These are phyloP conservation scores for Myotis planiceps DNA, from an alignment of 2,797 vertebrate genomes.

Conservation along the genomic window DNA sequence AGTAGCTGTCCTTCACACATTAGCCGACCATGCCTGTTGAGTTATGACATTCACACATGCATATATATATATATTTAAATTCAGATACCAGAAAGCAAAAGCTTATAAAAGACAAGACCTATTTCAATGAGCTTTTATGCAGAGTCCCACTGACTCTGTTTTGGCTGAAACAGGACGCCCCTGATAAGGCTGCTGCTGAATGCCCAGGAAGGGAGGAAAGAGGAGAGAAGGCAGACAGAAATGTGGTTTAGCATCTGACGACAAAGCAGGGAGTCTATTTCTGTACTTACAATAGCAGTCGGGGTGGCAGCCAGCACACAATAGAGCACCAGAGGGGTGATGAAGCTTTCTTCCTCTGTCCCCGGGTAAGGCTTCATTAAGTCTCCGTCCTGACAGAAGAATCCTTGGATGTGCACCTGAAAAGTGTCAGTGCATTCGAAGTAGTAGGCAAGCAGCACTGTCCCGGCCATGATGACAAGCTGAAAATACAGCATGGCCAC, in stretches of 20 bases:
- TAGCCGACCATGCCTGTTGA: background rate
- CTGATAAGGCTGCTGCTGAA: slow-evolving; percentile 4
- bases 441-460: slow-evolving; percentile 97
- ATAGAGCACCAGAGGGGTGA: slow-evolving; percentile 96
- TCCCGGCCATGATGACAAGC: slow-evolving; percentile 99
- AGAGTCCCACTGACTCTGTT: background rate
- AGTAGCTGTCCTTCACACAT: slow-evolving; percentile 18
- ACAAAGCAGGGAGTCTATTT: slow-evolving; percentile 48
- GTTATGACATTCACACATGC: background rate
- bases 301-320: slow-evolving; percentile 96
- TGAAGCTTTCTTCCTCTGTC: slow-evolving; percentile 94
- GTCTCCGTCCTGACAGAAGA: slow-evolving; percentile 98
- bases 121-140: slow-evolving; percentile 53
- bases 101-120: background rate
- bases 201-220: slow-evolving; percentile 19
- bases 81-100: slow-evolving; percentile 34
- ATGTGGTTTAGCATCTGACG: background rate
- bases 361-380: slow-evolving; percentile 98
- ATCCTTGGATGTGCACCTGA: slow-evolving; percentile 97
- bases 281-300: slow-evolving; percentile 94
- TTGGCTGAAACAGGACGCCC: slow-evolving; percentile 50
- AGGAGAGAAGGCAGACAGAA: slow-evolving; percentile 28
- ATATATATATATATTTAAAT: background rate
- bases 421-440: slow-evolving; percentile 98
- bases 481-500: slow-evolving; percentile 93